Evolutionary conservation across 2,797 vertebrate species (phyloP), one percentile per base, ranked within the genome.

Genomic region (Epinephelus coioides): DNA sequence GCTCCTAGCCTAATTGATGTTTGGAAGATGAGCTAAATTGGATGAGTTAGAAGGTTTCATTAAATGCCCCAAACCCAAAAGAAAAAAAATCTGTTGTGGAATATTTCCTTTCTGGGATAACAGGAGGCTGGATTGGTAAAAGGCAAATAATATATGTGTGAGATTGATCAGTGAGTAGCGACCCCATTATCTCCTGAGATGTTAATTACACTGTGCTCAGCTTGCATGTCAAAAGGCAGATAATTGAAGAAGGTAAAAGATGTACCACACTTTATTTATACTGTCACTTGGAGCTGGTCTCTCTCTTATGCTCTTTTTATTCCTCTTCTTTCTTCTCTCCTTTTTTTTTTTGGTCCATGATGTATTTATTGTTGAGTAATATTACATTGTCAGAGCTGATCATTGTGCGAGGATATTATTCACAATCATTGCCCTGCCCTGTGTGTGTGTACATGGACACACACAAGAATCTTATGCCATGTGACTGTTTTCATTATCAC

Each of bases 231-330:
- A 96, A 95, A 96, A 94, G 94, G 91, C 86, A 88, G 93, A 95
- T 96, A 95, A 96, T 95, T 96, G 95, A 96, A 92, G 94, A 95
- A 96, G 94, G 94, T 96, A 93, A 95, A 95, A 95, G 91, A 95
- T 92, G 93, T 92, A 91, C 86, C 89, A 90, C 91, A 81, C 87
- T 94, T 95, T 95, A 95, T 95, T 96, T 96, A 96, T 96, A 92
- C 94, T 92, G 91, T 88, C 86, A 83, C 90, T 91, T 84, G 88
- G 80, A 83, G 92, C 91, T 91, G 85, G 73, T 82, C 76, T 79
- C 76, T 79, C 76, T 79, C 79, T 85, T 63, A 19, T 60, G 34
- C 15, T 76, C 34, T 34, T 34, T 62, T 81, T 71, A 38, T 56
- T 63, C 60, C 25, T 76, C 50, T 51, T 74, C 65, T 79, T 73